Evolutionary conservation across 1,140 invertebrate species (phyloP), one percentile per base, ranked within the genome.

Genomic region (Panagrolaimus sp.): DNA sequence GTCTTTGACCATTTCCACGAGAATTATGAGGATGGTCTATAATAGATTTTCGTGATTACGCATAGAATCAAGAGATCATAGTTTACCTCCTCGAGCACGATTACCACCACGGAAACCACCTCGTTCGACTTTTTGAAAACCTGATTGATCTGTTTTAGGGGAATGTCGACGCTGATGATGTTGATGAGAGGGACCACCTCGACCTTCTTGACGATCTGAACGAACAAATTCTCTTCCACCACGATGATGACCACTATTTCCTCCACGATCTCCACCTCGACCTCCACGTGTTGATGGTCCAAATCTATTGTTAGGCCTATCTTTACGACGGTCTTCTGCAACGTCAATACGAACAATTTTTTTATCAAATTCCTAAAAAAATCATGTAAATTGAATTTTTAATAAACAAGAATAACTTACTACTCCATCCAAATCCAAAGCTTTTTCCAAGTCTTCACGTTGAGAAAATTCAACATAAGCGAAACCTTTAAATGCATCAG

Each of bases 391-490:
- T 38, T 2, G 32, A 7, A 7, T 38, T 38, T n/a, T n/a, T 38
- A 38, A 2, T 2, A 38, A 63, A 26, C 3, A 70, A 17, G 44
- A 10, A 21, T 26, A 69, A 85, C 84, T 84, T 80, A 86, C 84
- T 43, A 85, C 84, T 15, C 90, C 90, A 86, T 94, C 90, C 83
- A 91, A 87, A 74, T 88, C 86, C 68, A 96, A 86, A 38, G 92
- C 93, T 77, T 88, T 85, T 78, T 90, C 87, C 73, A 96, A 86
- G 79, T 91, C 90, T 21, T 90, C 85, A 17, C 89, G 73, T 74
- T 90, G 89, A 76, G 92, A 90, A 86, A 97, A 96, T 85, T 96
- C 94, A 43, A 96, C 94, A 87, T 96, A 97, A 82, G 93, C 93
- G 85, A 93, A 96, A 48, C 94, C 85, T 83, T 95, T 96, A 85